Evolutionary conservation across 1,140 invertebrate species (phyloP).

Genomic region (Solenopsis invicta): DNA sequence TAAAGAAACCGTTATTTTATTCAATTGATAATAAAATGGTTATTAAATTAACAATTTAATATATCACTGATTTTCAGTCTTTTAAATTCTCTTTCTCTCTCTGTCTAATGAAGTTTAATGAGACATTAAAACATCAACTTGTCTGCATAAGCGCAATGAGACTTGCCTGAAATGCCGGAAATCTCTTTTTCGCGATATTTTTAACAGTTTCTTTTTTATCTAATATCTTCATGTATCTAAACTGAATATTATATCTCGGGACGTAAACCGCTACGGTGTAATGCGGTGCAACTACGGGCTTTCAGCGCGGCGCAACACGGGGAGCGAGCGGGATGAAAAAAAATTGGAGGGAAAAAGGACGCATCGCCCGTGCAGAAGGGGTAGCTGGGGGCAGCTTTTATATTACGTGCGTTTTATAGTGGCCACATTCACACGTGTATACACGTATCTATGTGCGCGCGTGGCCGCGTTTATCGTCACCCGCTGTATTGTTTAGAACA

Average conservation of each 20-base stretch:
- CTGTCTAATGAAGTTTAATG: neutral
- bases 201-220: slow-evolving; percentile 17
- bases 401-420: slow-evolving; percentile 74
- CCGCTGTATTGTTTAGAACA: slow-evolving; percentile 51
- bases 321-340: slow-evolving; percentile 43
- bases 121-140: neutral
- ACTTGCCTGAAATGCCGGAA: neutral
- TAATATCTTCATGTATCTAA: slow-evolving; percentile 42
- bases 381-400: slow-evolving; percentile 61
- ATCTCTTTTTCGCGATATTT: neutral
- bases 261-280: slow-evolving; percentile 45
- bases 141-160: neutral
- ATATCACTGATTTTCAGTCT: neutral
- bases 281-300: neutral
- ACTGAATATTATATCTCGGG: slow-evolving; percentile 47
- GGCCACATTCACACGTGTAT: slow-evolving; percentile 32
- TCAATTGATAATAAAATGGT: slow-evolving; percentile 5
- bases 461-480: slow-evolving; percentile 46
- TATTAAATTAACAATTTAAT: slow-evolving; percentile 12
- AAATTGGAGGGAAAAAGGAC: slow-evolving; percentile 60
- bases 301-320: no score
- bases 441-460: neutral
- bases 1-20: slow-evolving; percentile 5
- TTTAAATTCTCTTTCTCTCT: neutral
- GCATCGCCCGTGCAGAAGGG: slow-evolving; percentile 10